Base-by-base conservation (phyloP, 2,888 invertebrate genomes). In the Andrena minutula region DNA sequence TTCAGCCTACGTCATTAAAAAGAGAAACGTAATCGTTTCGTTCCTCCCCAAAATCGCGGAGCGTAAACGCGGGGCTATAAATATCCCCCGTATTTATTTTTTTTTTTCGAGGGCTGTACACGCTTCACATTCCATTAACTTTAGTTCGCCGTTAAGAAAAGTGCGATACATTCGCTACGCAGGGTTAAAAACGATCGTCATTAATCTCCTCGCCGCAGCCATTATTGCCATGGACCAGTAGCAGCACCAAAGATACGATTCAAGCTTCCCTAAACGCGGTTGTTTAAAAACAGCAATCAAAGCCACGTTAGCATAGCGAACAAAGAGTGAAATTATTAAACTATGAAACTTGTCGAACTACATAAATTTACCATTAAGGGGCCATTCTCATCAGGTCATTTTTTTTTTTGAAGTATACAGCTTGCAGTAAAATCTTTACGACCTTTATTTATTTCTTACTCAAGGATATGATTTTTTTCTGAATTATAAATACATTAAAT, bases 71-170 rank as follows among this genome's bases (percentile, higher is more conserved):
- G 10, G 10, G 4, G 32, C 69, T 68, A 61, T 69, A 75, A 69
- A 69, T 75, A 75, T 61, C 69, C 58, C 35, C 16, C 6, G 5
- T 65, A 77, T 77, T 77, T 77, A 20, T 77, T 73, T 73, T 51
- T 51, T 60, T 32, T 35, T 35, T n/a, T 28, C 32, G n/a, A 35
- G 53, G 53, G 28, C 10, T 26, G 26, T 30, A 23, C 20, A 30
- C 53, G 47, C 20, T 63, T 63, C 53, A 41, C 60, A 53, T 75
- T 75, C 75, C 75, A 63, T 26, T 61, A 51, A 28, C 41, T 75
- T 61, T 61, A 20, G 41, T n/a, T 26, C 58, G n/a, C 26, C 23
- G 49, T 51, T 32, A 32, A 56, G n/a, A 60, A 66, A 35, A 74
- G 6, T 8, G 16, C 0, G 47, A 23, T 49, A 47, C 41, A 58